phyloP scores from a whole-genome alignment of 2,797 vertebrate species.

The Menidia menidia region DNA sequence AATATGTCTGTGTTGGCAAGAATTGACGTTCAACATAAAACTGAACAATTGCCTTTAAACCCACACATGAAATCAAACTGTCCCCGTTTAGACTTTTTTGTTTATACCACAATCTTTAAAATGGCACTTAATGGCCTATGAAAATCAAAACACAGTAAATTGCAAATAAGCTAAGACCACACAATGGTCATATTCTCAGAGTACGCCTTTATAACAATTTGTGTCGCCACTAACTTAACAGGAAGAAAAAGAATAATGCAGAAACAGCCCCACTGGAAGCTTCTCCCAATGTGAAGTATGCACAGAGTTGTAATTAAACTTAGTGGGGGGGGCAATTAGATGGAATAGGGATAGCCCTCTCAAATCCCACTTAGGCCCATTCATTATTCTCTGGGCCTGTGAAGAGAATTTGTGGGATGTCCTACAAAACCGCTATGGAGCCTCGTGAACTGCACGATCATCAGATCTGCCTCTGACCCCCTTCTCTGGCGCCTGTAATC shows the following conservation, averaged over 20 bases:
- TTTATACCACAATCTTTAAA: too few species aligned
- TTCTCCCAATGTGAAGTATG: conserved; percentile 32
- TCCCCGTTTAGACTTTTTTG: not conserved
- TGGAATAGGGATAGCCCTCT: conserved; percentile 53
- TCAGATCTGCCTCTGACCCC: conserved; percentile 70
- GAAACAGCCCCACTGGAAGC: conserved; percentile 23
- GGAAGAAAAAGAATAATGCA: conserved; percentile 27
- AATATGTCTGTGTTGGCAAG: too few species aligned
- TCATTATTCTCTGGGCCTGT: conserved; percentile 55
- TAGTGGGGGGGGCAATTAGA: conserved; percentile 63
- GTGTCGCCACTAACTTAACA: conserved; percentile 6
- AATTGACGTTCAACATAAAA: too few species aligned
- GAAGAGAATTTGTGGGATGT: conserved; percentile 52
- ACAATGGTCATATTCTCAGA: not conserved
- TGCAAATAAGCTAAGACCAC: not conserved
- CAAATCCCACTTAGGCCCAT: conserved; percentile 62
- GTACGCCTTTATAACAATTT: conserved; percentile 20
- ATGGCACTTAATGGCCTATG: not conserved
- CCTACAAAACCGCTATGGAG: conserved; percentile 49
- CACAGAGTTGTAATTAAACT: conserved; percentile 63
- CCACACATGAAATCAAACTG: too few species aligned
- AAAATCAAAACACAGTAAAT: not conserved
- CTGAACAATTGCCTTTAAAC: too few species aligned
- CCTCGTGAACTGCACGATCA: conserved; percentile 60
- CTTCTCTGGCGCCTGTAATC: conserved; percentile 70